A percentile compares a stretch with the other conserved stretches of the same genome.
These are phyloP conservation scores for Chymomyza caudatula DNA, from an alignment of 2,888 invertebrate genomes.

Conservation along the genomic window DNA sequence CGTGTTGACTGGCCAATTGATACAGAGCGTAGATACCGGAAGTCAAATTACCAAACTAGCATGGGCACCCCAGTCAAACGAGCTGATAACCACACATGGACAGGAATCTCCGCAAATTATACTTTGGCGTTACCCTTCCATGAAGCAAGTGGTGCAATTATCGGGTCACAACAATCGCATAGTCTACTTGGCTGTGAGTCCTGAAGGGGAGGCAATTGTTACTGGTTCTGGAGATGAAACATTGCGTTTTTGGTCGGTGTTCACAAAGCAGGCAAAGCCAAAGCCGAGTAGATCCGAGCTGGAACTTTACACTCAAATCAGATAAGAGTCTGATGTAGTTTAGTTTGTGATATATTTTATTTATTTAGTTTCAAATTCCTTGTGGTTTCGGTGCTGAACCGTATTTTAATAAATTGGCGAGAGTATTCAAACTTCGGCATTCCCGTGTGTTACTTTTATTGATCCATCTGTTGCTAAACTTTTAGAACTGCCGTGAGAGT, in stretches of 20 bases:
- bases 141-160: conserved; percentile 97
- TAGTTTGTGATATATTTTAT: not conserved
- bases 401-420: not conserved
- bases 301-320: conserved; percentile 93
- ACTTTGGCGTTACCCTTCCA: conserved; percentile 98
- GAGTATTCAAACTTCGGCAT: no score
- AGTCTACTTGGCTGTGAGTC: conserved; percentile 96
- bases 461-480: no score
- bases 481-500: no score
- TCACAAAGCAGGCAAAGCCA: conserved; percentile 96
- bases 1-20: conserved; percentile 97
- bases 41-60: conserved; percentile 99
- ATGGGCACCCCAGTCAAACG: conserved; percentile 99
- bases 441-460: no score
- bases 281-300: conserved; percentile 95
- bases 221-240: conserved; percentile 99
- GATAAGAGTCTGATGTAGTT: conserved; percentile 78
- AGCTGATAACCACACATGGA: conserved; percentile 98
- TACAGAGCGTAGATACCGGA: conserved; percentile 98
- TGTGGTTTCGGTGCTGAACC: not conserved
- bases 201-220: conserved; percentile 98
- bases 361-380: not conserved
- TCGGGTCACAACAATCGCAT: conserved; percentile 98
- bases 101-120: conserved; percentile 99
- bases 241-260: conserved; percentile 98